phyloP scores from a whole-genome alignment of 2,797 vertebrate genomes.

The Gymnoscopelus microlampas region DNA sequence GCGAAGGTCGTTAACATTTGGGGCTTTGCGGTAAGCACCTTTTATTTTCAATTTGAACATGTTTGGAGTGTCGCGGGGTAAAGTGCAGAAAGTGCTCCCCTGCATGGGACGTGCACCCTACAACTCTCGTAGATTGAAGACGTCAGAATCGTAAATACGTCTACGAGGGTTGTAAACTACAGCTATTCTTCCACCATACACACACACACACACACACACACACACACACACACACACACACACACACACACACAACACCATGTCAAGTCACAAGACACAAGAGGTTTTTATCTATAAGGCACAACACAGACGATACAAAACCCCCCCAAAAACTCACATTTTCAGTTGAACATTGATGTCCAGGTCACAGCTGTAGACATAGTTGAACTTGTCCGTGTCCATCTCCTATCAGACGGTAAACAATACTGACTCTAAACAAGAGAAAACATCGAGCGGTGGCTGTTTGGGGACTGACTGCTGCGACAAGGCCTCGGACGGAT shows the following conservation, averaged over 20 bases:
- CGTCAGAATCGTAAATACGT: no score
- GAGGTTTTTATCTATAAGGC: background rate
- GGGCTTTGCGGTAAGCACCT: no score
- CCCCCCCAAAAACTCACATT: slow-evolving; percentile 85
- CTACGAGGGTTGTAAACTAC: no score
- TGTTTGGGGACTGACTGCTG: background rate
- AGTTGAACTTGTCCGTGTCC: slow-evolving; percentile 93
- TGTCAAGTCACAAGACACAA: slow-evolving; percentile 49
- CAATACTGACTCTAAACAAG: slow-evolving; percentile 19
- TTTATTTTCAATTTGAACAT: no score
- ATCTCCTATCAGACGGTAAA: slow-evolving; percentile 69
- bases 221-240: background rate
- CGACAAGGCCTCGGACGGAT: slow-evolving; percentile 68
- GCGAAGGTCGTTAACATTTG: no score
- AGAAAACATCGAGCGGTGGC: slow-evolving; percentile 55
- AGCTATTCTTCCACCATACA: no score
- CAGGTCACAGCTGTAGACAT: slow-evolving; percentile 96
- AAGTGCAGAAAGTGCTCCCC: no score
- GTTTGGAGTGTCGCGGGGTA: no score
- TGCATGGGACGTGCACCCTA: no score
- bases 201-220: no score
- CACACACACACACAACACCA: slow-evolving; percentile 29
- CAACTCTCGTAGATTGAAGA: no score
- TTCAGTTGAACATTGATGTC: slow-evolving; percentile 98
- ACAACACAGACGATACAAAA: slow-evolving; percentile 1